Evolutionary conservation across 2,113 vertebrate genomes (phyloP).

Genomic region (Bungarus multicinctus): DNA sequence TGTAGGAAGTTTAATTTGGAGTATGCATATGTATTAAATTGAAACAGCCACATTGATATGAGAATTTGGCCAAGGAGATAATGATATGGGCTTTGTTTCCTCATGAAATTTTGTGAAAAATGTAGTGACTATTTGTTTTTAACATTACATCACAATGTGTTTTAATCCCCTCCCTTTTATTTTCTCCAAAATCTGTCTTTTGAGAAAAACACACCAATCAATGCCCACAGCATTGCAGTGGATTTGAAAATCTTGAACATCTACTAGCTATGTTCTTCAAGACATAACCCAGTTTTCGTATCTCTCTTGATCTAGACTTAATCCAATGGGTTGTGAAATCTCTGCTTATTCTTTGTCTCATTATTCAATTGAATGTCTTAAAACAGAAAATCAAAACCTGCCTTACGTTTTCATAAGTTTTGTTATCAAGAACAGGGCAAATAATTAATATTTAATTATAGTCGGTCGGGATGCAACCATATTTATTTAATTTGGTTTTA

Average conservation of each 20-base stretch:
- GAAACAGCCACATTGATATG: background rate
- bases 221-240: background rate
- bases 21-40: background rate
- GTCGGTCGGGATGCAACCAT: no score
- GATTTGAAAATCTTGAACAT: background rate
- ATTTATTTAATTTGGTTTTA: no score
- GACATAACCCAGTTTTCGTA: background rate
- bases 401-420: background rate
- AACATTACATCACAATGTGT: background rate
- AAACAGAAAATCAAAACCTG: background rate
- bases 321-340: background rate
- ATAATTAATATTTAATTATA: no score
- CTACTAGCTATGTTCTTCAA: background rate
- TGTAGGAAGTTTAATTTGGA: background rate
- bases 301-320: background rate
- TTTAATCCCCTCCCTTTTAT: background rate
- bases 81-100: background rate
- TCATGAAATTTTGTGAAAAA: background rate
- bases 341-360: background rate
- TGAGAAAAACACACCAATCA: background rate
- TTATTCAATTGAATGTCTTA: background rate
- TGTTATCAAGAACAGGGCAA: background rate
- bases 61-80: background rate
- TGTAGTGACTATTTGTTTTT: background rate
- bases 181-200: background rate